Base-by-base conservation (phyloP, 2,888 invertebrate species). In the Oxystoma pomonae region DNA sequence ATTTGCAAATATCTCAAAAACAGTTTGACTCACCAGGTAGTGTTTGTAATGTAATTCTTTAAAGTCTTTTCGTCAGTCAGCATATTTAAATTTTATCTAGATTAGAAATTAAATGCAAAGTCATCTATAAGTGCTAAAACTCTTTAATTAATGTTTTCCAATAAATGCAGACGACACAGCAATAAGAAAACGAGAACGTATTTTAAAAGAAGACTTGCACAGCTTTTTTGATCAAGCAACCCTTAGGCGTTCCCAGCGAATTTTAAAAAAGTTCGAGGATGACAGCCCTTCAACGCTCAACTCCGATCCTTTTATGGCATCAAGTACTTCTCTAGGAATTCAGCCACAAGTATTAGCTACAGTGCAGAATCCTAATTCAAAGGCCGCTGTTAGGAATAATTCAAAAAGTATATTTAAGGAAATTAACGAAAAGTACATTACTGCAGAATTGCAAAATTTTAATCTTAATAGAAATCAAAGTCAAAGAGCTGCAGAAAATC, bases 371-470 rank as follows among this genome's bases (percentile, higher is more conserved):
- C 7, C 20, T 9, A 49, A 57, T 9, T n/a, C 20, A 55, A 58
- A 55, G 50, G 50, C 19, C 18, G 59, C 49, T 50, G 17, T 21
- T 7, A 59, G 61, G 20, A 67, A 67, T 50, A 65, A 60, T 55
- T 67, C 71, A 2, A 69, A 70, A 62, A 72, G 72, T 59, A 61
- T 72, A 61, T 71, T 72, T 57, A 64, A 65, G 20, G 67, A 71
- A 64, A 71, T 72, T 16, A 67, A 71, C 55, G 63, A 68, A 16
- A 65, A 65, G 16, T 69, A 67, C 60, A 59, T 59, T n/a, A n/a
- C n/a, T n/a, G n/a, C n/a, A 20, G 60, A 61, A 58, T 53, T 61
- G 5, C 58, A 52, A 19, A 59, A 17, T 21, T 22, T n/a, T 19
- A 60, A 22, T 58, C 63, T 17, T 17, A 51, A 59, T 50, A 20